These are phyloP conservation scores for Neotoxoptera formosana DNA, from an alignment of 1,140 invertebrate species.

Conservation along the genomic window DNA sequence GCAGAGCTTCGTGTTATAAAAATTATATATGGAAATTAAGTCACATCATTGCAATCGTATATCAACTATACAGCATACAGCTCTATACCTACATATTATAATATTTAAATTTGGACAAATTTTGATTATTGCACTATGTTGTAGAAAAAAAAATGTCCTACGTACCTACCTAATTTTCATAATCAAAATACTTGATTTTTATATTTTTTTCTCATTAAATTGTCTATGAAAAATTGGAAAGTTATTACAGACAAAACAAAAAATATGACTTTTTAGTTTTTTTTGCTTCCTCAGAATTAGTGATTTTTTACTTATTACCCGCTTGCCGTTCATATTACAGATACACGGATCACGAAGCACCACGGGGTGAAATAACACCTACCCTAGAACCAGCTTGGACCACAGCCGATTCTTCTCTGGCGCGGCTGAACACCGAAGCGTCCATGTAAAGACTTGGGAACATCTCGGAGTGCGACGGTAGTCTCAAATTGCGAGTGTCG, in stretches of 20 bases:
- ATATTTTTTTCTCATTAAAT: background rate
- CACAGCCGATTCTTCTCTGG: slow-evolving; percentile 74
- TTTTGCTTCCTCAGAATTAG: too few species aligned
- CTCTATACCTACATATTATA: too few species aligned
- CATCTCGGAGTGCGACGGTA: slow-evolving; percentile 75
- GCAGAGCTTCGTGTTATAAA: too few species aligned
- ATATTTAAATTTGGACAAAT: background rate
- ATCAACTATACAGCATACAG: too few species aligned
- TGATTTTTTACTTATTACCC: background rate
- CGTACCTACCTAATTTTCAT: background rate
- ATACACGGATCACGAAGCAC: background rate
- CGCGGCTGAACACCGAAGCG: slow-evolving; percentile 72
- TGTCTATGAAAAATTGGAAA: background rate
- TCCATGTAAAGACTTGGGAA: slow-evolving; percentile 84
- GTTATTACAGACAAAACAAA: background rate
- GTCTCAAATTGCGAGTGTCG: slow-evolving; percentile 75
- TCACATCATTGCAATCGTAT: too few species aligned
- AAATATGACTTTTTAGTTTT: background rate
- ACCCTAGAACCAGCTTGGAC: slow-evolving; percentile 72
- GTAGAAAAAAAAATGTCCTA: background rate
- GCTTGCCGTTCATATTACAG: background rate
- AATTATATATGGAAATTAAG: too few species aligned
- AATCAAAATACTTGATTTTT: background rate
- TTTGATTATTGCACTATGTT: background rate
- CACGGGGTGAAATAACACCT: slow-evolving; percentile 60